Base-by-base conservation (phyloP, 2,797 vertebrate genomes). In the Rhyacichthys aspro region DNA sequence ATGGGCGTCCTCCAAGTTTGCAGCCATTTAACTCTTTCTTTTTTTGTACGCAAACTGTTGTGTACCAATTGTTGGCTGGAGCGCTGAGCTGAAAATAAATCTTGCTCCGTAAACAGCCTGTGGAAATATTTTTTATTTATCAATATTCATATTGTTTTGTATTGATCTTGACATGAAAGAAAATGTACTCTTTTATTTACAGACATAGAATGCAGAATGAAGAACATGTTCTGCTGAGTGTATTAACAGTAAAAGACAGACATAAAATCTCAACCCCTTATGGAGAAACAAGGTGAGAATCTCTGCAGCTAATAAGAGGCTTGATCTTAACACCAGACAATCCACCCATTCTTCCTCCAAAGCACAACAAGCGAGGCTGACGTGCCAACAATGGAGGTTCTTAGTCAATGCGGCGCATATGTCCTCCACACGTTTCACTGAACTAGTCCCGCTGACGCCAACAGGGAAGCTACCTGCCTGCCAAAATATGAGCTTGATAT, bases 401-500 rank as follows among this genome's bases (percentile, higher is more conserved):
- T 23, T 18, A 57, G 47, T 77, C 54, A 54, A 16, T 59, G 53
- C 54, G 64, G 60, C 66, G 67, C 78, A 78, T 79, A 82, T 79
- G 71, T 74, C 45, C 47, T 55, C 47, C 57, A 63, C 57, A 56
- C 46, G 43, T 74, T 75, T 59, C 63, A 70, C 78, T 75, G 74
- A 76, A 70, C 44, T 16, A 23, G 43, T 47, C 53, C 59, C 45
- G 62, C 47, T 67, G 66, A 67, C 58, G 67, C 65, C 75, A 77
- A 64, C 49, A 47, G 58, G 48, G 64, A 72, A n/a, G 53, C 17
- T 7, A 49, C 9, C 47, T 32, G 43, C 15, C 44, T 74, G 81
- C 79, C 73, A 79, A 68, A 44, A 74, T 67, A 28, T 69, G 63
- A 67, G 70, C 72, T 76, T 76, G 62, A 67, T 43, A 65, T 68